Percentiles rank a stretch among this genome's conserved stretches.
These are phyloP conservation scores for Mactromeris polynyma DNA, from an alignment of 2,888 invertebrate genomes.

Conservation along the genomic window DNA sequence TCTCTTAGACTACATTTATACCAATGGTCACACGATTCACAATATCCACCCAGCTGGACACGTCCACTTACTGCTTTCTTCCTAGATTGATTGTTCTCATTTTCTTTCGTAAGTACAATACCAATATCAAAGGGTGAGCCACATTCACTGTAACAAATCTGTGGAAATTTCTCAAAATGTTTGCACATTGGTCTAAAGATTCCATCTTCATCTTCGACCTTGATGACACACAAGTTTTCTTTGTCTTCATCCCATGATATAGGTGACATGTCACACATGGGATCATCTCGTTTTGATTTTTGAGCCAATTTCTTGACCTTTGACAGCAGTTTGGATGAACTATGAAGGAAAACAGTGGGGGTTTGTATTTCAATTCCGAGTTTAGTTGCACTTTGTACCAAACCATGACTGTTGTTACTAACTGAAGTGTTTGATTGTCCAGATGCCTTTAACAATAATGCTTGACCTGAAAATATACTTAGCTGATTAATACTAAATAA, in stretches of 20 bases:
- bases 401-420: slow-evolving; percentile 40
- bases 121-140: slow-evolving; percentile 75
- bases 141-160: slow-evolving; percentile 67
- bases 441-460: slow-evolving; percentile 71
- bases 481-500: neutral
- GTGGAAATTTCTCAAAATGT: slow-evolving; percentile 71
- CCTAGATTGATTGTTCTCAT: slow-evolving; percentile 61
- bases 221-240: slow-evolving; percentile 64
- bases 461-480: slow-evolving; percentile 70
- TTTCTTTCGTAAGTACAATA: slow-evolving; percentile 63
- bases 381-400: slow-evolving; percentile 67
- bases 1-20: slow-evolving; percentile 72
- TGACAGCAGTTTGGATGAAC: slow-evolving; percentile 57
- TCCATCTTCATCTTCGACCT: slow-evolving; percentile 69
- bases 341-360: slow-evolving; percentile 60
- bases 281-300: slow-evolving; percentile 40
- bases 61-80: slow-evolving; percentile 60
- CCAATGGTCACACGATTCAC: slow-evolving; percentile 77
- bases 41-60: slow-evolving; percentile 68
- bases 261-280: slow-evolving; percentile 65
- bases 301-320: slow-evolving; percentile 48
- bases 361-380: slow-evolving; percentile 70
- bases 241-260: slow-evolving; percentile 70
- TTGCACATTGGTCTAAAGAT: slow-evolving; percentile 73
- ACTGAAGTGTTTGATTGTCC: slow-evolving; percentile 38